These are phyloP conservation scores for Donacobius atricapilla DNA, from an alignment of 2,113 vertebrate genomes.

Conservation along the genomic window DNA sequence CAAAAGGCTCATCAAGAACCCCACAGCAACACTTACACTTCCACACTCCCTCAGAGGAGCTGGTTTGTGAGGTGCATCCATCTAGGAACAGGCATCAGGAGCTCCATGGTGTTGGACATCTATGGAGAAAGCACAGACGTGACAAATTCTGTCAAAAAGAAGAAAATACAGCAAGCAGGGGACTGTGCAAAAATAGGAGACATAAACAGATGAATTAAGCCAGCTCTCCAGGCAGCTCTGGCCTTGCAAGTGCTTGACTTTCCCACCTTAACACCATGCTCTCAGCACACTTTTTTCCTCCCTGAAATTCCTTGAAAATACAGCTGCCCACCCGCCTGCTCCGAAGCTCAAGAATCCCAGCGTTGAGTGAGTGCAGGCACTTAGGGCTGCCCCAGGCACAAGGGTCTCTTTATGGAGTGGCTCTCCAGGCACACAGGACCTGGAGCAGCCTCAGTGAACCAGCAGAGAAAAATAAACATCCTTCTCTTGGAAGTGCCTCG, in stretches of 20 bases:
- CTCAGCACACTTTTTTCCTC: neutral
- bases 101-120: accelerated
- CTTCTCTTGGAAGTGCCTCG: neutral
- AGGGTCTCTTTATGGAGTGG: conserved; percentile 6
- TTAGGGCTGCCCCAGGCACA: neutral
- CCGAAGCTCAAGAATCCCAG: neutral
- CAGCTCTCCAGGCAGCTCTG: neutral
- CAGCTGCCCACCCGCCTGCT: accelerated
- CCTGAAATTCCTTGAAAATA: neutral
- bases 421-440: neutral
- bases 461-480: conserved; percentile 54
- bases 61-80: neutral
- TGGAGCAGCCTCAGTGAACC: neutral
- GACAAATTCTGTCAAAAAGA: neutral
- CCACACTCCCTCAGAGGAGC: neutral
- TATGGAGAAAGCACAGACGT: neutral
- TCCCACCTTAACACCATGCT: conserved; percentile 16
- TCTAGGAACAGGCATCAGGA: neutral
- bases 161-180: neutral
- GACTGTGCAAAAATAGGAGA: neutral
- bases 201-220: conserved; percentile 30
- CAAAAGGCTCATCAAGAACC: neutral
- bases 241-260: neutral
- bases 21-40: accelerated
- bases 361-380: conserved; percentile 15